These are phyloP conservation scores for Enteromius anoplus DNA, from an alignment of 2,797 vertebrate genomes.

Conservation along the genomic window DNA sequence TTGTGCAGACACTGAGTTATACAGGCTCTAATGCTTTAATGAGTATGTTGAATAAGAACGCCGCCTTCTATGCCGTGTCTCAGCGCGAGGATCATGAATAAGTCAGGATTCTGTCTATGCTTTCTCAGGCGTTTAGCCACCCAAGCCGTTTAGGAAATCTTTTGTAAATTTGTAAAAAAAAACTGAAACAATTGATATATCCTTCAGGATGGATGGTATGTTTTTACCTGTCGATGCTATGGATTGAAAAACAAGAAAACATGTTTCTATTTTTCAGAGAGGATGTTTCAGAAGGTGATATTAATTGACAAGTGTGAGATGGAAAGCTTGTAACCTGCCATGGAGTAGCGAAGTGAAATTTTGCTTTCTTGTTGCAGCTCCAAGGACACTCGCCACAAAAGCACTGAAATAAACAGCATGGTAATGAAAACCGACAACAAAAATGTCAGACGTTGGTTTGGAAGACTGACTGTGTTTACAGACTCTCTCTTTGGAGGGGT, in stretches of 20 bases:
- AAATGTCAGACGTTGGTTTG: constrained; percentile 11
- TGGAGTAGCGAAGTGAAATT: constrained; percentile 30
- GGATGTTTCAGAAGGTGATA: constrained; percentile 23
- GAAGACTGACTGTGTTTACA: constrained; percentile 20
- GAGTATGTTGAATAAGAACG: constrained; percentile 24
- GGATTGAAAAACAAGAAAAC: constrained; percentile 22
- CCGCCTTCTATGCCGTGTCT: constrained; percentile 24
- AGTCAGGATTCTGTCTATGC: constrained; percentile 23
- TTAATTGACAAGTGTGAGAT: constrained; percentile 41
- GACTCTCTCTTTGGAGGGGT: constrained; percentile 17
- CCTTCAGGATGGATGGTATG: constrained; percentile 6
- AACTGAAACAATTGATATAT: constrained; percentile 16
- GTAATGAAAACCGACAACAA: constrained; percentile 27
- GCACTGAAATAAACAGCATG: constrained; percentile 13
- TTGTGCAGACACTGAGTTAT: constrained; percentile 25
- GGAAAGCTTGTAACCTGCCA: constrained; percentile 39
- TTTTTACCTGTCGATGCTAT: constrained; percentile 6
- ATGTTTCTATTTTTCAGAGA: constrained; percentile 19
- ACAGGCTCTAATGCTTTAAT: constrained; percentile 39
- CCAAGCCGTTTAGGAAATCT: constrained; percentile 17
- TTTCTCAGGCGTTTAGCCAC: constrained; percentile 26
- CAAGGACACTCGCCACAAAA: constrained; percentile 33
- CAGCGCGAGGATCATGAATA: constrained; percentile 8
- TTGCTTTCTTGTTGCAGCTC: constrained; percentile 9
- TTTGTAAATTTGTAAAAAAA: constrained; percentile 2